phyloP scores from a whole-genome alignment of 2,113 vertebrate genomes.

The Furnarius figulus region DNA sequence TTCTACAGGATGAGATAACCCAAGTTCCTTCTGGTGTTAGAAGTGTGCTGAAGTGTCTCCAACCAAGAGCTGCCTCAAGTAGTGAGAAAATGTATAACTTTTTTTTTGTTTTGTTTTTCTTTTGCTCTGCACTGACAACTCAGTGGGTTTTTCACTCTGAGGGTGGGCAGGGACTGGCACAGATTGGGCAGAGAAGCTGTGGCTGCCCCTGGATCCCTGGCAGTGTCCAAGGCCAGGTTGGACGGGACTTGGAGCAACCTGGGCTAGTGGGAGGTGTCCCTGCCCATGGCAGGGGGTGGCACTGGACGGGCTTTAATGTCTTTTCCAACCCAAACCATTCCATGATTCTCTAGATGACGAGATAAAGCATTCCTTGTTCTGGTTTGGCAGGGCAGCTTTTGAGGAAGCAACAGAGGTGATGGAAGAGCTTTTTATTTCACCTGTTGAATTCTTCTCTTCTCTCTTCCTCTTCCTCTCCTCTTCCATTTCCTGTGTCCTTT shows the following conservation, averaged over 20 bases:
- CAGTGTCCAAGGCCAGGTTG: fast-evolving
- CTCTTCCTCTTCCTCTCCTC: neutral
- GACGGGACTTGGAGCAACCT: fast-evolving
- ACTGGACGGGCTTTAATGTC: neutral
- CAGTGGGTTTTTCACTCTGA: neutral
- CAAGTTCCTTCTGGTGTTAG: neutral
- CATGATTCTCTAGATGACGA: neutral
- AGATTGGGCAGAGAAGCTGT: neutral
- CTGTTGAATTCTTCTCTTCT: neutral
- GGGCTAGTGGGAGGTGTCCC: neutral
- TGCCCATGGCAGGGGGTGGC: neutral
- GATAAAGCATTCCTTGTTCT: neutral
- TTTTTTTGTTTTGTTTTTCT: fast-evolving
- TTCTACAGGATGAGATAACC: neutral
- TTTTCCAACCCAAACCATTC: neutral
- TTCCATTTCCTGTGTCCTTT: neutral
- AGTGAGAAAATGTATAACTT: fast-evolving
- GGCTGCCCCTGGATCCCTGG: neutral
- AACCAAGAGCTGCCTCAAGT: neutral
- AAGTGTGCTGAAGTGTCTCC: neutral
- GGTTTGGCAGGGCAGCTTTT: neutral
- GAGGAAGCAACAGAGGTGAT: neutral
- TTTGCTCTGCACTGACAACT: neutral
- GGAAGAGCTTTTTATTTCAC: neutral
- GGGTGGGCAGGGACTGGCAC: fast-evolving